Evolutionary conservation across 2,113 vertebrate species (phyloP).

Genomic region (Numida meleagris): DNA sequence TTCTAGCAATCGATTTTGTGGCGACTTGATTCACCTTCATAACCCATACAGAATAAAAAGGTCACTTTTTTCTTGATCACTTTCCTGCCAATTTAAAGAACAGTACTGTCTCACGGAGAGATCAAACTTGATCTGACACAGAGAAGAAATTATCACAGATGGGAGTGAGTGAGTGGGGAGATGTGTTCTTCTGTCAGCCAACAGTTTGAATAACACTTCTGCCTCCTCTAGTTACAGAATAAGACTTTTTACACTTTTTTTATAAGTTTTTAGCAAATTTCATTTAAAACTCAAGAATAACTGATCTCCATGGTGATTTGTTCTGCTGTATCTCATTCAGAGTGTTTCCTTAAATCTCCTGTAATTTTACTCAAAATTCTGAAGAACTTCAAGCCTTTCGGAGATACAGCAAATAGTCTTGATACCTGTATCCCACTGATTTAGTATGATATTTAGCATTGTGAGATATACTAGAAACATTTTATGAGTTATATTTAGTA

Average conservation of each 20-base stretch:
- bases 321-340: not conserved
- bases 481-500: not conserved
- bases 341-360: not conserved
- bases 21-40: not conserved
- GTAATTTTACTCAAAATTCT: not conserved
- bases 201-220: fast-evolving
- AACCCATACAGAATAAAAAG: not conserved
- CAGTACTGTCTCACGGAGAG: not conserved
- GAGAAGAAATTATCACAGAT: not conserved
- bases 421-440: not conserved
- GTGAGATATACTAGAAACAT: not conserved
- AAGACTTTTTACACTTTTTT: not conserved
- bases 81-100: not conserved
- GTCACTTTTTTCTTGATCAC: not conserved
- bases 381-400: not conserved
- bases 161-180: not conserved
- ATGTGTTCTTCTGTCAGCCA: not conserved
- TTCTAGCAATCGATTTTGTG: not conserved
- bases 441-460: not conserved
- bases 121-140: not conserved
- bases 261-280: not conserved
- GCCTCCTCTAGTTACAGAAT: not conserved
- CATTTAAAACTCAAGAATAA: not conserved
- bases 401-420: not conserved
- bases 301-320: not conserved